These are phyloP conservation scores for Ancistrus triradiatus DNA, from an alignment of 2,113 vertebrate species.

Conservation along the genomic window DNA sequence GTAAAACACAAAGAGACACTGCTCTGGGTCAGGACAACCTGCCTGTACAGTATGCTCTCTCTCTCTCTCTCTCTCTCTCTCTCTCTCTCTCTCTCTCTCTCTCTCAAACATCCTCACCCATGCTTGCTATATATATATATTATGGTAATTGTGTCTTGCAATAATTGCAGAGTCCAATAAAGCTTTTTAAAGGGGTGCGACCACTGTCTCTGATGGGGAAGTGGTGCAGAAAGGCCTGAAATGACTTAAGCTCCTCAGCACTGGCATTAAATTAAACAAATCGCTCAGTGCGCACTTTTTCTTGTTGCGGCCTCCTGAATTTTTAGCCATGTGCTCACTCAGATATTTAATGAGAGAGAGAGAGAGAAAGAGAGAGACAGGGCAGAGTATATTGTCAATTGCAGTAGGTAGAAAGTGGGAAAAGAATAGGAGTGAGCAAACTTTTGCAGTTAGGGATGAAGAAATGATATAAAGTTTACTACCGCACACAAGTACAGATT, in stretches of 20 bases:
- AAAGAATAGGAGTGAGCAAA: no score
- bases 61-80: constrained; percentile 12
- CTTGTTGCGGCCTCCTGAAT: constrained; percentile 37
- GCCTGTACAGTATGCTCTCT: constrained; percentile 11
- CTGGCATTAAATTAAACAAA: constrained; percentile 54
- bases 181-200: constrained; percentile 36
- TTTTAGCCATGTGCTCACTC: constrained; percentile 44
- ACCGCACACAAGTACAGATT: no score
- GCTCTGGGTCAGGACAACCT: neutral
- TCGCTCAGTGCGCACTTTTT: constrained; percentile 43
- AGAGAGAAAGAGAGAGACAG: no score
- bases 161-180: constrained; percentile 50
- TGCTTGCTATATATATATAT: constrained; percentile 45
- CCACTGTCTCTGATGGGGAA: constrained; percentile 33
- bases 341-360: constrained; percentile 50
- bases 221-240: constrained; percentile 51
- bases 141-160: constrained; percentile 50
- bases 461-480: no score
- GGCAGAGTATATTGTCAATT: no score
- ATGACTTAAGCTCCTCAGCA: constrained; percentile 51
- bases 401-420: no score
- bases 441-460: no score
- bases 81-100: constrained; percentile 13
- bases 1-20: constrained; percentile 50
- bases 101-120: constrained; percentile 10